A percentile compares a stretch with the other conserved stretches of the same genome.
Conservation (phyloP, 2,113 vertebrate genomes). For the Morone chrysops region DNA sequence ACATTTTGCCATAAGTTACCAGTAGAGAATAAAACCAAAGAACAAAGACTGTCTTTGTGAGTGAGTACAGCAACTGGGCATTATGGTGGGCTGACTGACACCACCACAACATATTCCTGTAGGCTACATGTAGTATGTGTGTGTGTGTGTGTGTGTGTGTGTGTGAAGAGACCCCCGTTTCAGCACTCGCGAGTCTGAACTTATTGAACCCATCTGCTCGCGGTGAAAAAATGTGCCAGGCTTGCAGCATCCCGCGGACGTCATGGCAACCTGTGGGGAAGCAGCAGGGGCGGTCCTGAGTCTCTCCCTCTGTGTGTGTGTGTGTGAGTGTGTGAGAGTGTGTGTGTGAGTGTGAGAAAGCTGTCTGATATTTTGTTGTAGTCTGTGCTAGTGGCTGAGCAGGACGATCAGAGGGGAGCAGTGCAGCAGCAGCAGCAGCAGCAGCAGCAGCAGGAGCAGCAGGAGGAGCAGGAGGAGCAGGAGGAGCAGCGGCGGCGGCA, state of each 20-base stretch:
- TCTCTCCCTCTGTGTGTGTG: not conserved
- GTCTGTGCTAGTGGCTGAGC: conserved; percentile 47
- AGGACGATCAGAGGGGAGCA: conserved; percentile 53
- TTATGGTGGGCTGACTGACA: too few relatives aligned
- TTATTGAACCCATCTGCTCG: conserved; percentile 69
- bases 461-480: conserved; percentile 4
- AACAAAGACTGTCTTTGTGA: too few relatives aligned
- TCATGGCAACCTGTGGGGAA: conserved; percentile 83
- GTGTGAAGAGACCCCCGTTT: not conserved
- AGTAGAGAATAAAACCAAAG: too few relatives aligned
- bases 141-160: not conserved
- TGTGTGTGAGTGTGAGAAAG: conserved; percentile 5
- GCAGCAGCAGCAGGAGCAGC: not conserved
- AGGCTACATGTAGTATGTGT: not conserved
- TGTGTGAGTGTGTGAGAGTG: conserved; percentile 14
- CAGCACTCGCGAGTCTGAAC: conserved; percentile 60
- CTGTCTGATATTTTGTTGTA: conserved; percentile 57
- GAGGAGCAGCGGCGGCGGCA: not conserved
- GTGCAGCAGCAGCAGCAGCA: conserved; percentile 33
- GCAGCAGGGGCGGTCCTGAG: conserved; percentile 72
- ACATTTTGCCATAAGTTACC: too few relatives aligned
- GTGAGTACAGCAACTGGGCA: too few relatives aligned
- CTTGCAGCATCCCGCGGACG: conserved; percentile 80
- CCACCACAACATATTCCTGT: too few relatives aligned
- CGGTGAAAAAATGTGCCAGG: conserved; percentile 70